A percentile compares a stretch with the other conserved stretches of the same genome.
Conservation (phyloP, 2,888 invertebrate species). For the Trichogramma dendrolimi region DNA sequence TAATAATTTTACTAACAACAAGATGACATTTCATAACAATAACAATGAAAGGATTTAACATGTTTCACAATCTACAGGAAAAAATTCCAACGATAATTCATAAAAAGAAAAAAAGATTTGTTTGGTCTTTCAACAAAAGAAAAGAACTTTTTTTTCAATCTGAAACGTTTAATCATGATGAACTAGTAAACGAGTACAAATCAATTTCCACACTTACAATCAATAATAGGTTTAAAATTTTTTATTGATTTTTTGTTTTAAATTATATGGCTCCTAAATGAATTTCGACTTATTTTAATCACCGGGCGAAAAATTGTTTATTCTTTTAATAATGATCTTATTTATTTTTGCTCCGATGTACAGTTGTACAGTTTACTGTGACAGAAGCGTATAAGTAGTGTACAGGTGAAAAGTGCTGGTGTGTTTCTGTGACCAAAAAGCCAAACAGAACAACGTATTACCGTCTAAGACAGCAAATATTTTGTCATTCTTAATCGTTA, state of each 20-base stretch:
- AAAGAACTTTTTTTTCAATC: slow-evolving; percentile 2
- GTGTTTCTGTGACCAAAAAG: slow-evolving; percentile 51
- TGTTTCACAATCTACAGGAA: slow-evolving; percentile 23
- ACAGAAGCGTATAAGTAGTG: slow-evolving; percentile 32
- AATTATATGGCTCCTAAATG: slow-evolving; percentile 16
- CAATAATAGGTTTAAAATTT: slow-evolving; percentile 17
- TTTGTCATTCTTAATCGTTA: slow-evolving; percentile 4
- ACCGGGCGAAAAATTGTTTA: slow-evolving; percentile 15
- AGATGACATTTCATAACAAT: slow-evolving; percentile 26
- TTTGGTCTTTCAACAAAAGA: slow-evolving; percentile 6
- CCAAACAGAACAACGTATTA: slow-evolving; percentile 46
- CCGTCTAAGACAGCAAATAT: slow-evolving; percentile 37
- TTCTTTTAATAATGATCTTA: neutral
- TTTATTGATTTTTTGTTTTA: neutral
- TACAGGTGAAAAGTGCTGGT: slow-evolving; percentile 48
- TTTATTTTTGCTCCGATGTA: slow-evolving; percentile 26
- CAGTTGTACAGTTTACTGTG: slow-evolving; percentile 31
- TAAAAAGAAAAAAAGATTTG: slow-evolving; percentile 17
- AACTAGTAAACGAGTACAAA: neutral
- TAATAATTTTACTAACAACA: slow-evolving; percentile 25
- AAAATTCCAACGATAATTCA: slow-evolving; percentile 22
- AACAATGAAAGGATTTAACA: slow-evolving; percentile 23
- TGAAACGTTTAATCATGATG: neutral
- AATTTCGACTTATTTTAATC: slow-evolving; percentile 15
- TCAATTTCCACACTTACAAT: slow-evolving; percentile 25